Conservation (phyloP, 2,888 invertebrate genomes). For the Chloroclysta siterata region DNA sequence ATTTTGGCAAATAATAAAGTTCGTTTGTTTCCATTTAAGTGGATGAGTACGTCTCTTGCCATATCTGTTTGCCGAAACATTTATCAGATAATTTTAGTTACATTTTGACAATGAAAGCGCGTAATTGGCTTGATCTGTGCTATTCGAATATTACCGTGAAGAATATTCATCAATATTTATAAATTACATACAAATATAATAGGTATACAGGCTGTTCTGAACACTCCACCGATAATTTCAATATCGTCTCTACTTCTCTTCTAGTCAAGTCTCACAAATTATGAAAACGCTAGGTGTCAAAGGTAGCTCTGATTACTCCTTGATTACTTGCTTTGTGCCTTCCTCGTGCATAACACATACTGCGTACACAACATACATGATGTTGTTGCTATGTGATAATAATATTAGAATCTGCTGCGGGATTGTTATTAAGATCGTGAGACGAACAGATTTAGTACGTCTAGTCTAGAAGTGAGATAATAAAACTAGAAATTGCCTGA, state of each 20-base stretch:
- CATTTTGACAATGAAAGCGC: too few species aligned
- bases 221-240: too few species aligned
- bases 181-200: too few species aligned
- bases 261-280: too few species aligned
- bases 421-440: constrained; percentile 24
- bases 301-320: constrained; percentile 38
- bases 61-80: too few species aligned
- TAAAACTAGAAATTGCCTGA: not conserved
- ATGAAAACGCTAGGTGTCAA: constrained; percentile 4
- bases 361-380: constrained; percentile 6
- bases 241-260: not conserved
- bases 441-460: constrained; percentile 15
- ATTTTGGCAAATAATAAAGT: not conserved
- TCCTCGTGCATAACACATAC: constrained; percentile 21
- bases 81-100: too few species aligned
- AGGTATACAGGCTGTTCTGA: too few species aligned
- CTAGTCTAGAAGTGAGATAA: constrained; percentile 15
- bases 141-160: too few species aligned
- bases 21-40: not conserved
- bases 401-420: constrained; percentile 26
- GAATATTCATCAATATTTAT: too few species aligned
- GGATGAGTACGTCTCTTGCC: not conserved
- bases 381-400: constrained; percentile 25
- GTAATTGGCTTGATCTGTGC: too few species aligned
- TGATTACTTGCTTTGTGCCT: constrained; percentile 44